These are phyloP conservation scores for Columba janthina DNA, from an alignment of 2,113 vertebrate species.

Conservation along the genomic window DNA sequence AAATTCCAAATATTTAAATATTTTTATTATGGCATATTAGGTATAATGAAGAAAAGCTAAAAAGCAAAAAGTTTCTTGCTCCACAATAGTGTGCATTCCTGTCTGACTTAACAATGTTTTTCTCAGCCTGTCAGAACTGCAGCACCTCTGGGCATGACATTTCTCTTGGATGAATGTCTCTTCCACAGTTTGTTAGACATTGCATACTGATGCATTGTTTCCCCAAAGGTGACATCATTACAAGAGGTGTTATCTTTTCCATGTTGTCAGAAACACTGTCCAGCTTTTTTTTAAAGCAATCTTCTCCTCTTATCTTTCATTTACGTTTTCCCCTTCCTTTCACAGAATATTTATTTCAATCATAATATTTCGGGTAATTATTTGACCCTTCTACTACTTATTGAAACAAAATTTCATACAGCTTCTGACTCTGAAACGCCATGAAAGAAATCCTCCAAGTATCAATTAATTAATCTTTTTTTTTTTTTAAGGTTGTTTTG, in stretches of 20 bases:
- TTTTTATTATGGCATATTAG: background rate
- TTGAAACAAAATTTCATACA: background rate
- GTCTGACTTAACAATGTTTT: background rate
- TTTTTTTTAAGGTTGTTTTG: background rate
- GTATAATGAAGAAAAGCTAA: background rate
- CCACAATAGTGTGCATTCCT: background rate
- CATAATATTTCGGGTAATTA: background rate
- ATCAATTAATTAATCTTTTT: background rate
- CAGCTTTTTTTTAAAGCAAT: background rate
- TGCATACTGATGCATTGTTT: constrained; percentile 1
- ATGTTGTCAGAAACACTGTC: background rate
- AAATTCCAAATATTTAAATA: background rate
- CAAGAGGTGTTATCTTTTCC: constrained; percentile 29
- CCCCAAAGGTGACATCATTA: constrained; percentile 51
- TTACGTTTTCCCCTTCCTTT: background rate
- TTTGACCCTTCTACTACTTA: background rate
- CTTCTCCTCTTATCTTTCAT: background rate
- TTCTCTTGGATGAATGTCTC: constrained; percentile 43
- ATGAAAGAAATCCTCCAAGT: background rate
- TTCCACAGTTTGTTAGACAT: constrained; percentile 44
- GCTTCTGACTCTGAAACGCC: background rate
- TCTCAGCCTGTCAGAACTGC: constrained; percentile 24
- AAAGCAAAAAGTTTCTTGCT: background rate
- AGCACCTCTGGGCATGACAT: constrained; percentile 58
- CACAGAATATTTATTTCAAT: background rate